Evolutionary conservation across 1,140 invertebrate genomes (phyloP).

Genomic region (Caerostris darwini): DNA sequence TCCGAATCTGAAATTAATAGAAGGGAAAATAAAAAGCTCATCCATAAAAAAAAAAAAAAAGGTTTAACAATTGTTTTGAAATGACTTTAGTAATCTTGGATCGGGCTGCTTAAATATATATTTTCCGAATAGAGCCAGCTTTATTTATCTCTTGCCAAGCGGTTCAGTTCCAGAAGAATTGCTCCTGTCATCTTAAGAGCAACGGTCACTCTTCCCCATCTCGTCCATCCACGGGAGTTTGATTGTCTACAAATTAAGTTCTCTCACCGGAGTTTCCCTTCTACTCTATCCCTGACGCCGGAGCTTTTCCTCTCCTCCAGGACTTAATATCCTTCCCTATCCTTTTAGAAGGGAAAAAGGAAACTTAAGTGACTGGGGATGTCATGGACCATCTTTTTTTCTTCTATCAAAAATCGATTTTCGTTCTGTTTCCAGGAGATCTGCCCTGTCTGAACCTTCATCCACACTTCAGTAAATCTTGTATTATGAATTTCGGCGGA

Average conservation of each 20-base stretch:
- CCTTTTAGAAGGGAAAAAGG: not conserved
- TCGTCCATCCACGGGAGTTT: too few relatives aligned
- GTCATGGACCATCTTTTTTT: not conserved
- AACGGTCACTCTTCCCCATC: not conserved
- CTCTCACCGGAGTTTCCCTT: not conserved
- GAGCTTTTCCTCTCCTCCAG: not conserved
- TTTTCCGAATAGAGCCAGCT: too few relatives aligned
- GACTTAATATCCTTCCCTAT: not conserved
- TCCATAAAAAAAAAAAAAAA: too few relatives aligned
- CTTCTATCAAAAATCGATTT: slow-evolving; percentile 11
- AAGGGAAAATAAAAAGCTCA: too few relatives aligned
- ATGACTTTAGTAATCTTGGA: too few relatives aligned
- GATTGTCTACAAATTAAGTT: too few relatives aligned
- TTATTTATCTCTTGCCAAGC: too few relatives aligned
- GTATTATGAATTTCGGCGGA: not conserved
- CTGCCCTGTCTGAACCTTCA: not conserved
- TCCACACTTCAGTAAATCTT: not conserved
- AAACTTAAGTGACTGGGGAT: not conserved
- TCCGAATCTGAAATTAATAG: too few relatives aligned
- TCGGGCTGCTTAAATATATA: too few relatives aligned
- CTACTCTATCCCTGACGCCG: not conserved
- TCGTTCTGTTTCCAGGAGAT: not conserved
- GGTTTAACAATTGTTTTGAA: too few relatives aligned
- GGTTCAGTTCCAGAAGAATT: not conserved
- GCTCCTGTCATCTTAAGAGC: not conserved